Evolutionary conservation across 2,888 invertebrate species (phyloP), one percentile per base, ranked within the genome.

Genomic region (Zootermopsis nevadensis): DNA sequence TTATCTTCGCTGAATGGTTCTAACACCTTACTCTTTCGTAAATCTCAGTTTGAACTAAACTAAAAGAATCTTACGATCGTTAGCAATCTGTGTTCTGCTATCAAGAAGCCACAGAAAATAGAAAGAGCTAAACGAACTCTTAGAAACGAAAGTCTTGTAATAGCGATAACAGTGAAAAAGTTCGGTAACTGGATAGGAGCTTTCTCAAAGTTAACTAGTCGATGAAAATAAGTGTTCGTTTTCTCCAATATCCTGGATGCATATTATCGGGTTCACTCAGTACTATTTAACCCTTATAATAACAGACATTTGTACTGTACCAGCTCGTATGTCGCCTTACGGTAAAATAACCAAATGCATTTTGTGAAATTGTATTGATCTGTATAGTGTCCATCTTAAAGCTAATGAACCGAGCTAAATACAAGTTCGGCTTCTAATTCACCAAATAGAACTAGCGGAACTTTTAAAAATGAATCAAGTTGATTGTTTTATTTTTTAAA

Each of bases 331-430:
- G 55, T 55, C 22, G 8, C 55, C n/a, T 55, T n/a, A 55, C 15
- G 60, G 27, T 60, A 10, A 60, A 60, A 60, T 10, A 27, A 27
- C 60, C 60, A 60, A 60, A n/a, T 60, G n/a, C 60, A 60, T 27
- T 60, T 60, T 60, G 27, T 60, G 27, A n/a, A 60, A 60, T 60
- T 60, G 60, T 60, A 60, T 27, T 60, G 60, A 60, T 60, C 60
- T 8, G 8, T 27, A 60, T 27, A 2, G 60, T 60, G 60, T 2
- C 27, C 60, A 8, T n/a, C 27, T 27, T n/a, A 60, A n/a, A 27
- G 2, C n/a, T 15, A n/a, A 7, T 60, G 60, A 60, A n/a, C 60
- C 6, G n/a, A 60, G n/a, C 27, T 27, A 27, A 60, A 60, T 27
- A n/a, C 60, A n/a, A 27, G 8, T 27, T 7, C n/a, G 60, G 27